These are phyloP conservation scores for Geothlypis trichas DNA, from an alignment of 2,113 vertebrate species.

Conservation along the genomic window DNA sequence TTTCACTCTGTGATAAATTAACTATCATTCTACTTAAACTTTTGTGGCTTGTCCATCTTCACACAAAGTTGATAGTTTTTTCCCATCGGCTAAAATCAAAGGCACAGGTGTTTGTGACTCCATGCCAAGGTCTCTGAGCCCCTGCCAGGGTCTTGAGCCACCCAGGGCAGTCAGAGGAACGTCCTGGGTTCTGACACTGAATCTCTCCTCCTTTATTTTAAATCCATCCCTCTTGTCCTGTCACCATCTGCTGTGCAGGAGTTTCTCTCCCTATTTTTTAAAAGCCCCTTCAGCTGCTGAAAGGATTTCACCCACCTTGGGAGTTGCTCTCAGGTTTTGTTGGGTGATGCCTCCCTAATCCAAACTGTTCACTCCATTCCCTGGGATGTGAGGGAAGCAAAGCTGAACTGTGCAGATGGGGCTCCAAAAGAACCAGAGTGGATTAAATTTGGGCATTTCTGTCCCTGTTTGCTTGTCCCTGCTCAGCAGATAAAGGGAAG, in stretches of 20 bases:
- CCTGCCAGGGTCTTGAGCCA: no score
- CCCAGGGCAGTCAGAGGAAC: no score
- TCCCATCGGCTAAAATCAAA: no score
- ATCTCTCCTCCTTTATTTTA: background rate
- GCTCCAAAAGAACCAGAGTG: background rate
- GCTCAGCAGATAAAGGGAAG: background rate
- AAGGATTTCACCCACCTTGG: accelerated
- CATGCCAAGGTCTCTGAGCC: no score
- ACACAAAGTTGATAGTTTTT: no score
- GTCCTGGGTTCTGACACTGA: no score
- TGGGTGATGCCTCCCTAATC: background rate
- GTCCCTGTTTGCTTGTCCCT: background rate
- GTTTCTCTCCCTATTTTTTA: background rate
- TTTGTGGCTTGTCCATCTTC: no score
- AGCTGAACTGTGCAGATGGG: accelerated
- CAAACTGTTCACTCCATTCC: background rate
- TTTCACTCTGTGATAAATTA: no score
- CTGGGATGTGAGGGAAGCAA: background rate
- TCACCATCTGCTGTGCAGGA: background rate
- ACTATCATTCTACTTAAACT: no score
- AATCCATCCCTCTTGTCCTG: background rate
- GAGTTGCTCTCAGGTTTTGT: background rate
- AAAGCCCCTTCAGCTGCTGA: background rate
- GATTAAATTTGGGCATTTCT: background rate
- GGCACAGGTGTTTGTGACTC: no score